Evolutionary conservation across 2,888 invertebrate species (phyloP).

Genomic region (Graphium colonna): DNA sequence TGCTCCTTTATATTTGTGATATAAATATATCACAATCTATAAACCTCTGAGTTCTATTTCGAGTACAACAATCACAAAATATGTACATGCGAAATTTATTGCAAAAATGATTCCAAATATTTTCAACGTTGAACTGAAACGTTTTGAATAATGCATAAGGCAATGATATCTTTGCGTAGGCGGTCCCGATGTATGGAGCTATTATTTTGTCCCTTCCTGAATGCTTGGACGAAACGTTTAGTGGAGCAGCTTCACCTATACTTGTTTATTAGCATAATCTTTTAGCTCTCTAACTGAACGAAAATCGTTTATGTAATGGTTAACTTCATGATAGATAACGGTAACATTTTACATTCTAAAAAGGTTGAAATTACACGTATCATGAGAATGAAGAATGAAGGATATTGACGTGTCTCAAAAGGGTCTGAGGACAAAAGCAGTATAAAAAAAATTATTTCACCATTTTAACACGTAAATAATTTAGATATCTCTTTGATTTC

Average conservation of each 20-base stretch:
- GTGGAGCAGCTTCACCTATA: slow-evolving; percentile 37
- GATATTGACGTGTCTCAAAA: too few relatives aligned
- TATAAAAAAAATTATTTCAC: too few relatives aligned
- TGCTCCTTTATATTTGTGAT: slow-evolving; percentile 12
- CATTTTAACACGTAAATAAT: too few relatives aligned
- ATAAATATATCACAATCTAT: slow-evolving; percentile 5
- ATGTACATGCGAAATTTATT: slow-evolving; percentile 43
- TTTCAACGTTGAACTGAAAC: slow-evolving; percentile 44
- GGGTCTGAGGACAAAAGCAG: too few relatives aligned
- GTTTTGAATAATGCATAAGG: slow-evolving; percentile 58
- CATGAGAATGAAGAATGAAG: too few relatives aligned
- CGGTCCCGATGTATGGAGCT: slow-evolving; percentile 54
- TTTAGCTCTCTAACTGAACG: slow-evolving; percentile 42
- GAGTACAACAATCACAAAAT: slow-evolving; percentile 37
- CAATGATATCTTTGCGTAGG: slow-evolving; percentile 53
- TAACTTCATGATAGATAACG: too few relatives aligned
- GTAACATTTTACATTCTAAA: too few relatives aligned
- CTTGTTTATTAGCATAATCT: slow-evolving; percentile 56
- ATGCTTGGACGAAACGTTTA: slow-evolving; percentile 36
- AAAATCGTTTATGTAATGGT: background rate
- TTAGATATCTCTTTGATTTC: slow-evolving; percentile 50
- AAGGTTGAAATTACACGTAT: too few relatives aligned
- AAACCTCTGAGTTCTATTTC: slow-evolving; percentile 17
- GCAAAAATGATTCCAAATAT: slow-evolving; percentile 58
- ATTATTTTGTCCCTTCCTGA: slow-evolving; percentile 52